A percentile compares a stretch with the other conserved stretches of the same genome.
Conservation (phyloP, 2,888 invertebrate genomes). For the Dynastes tityus region DNA sequence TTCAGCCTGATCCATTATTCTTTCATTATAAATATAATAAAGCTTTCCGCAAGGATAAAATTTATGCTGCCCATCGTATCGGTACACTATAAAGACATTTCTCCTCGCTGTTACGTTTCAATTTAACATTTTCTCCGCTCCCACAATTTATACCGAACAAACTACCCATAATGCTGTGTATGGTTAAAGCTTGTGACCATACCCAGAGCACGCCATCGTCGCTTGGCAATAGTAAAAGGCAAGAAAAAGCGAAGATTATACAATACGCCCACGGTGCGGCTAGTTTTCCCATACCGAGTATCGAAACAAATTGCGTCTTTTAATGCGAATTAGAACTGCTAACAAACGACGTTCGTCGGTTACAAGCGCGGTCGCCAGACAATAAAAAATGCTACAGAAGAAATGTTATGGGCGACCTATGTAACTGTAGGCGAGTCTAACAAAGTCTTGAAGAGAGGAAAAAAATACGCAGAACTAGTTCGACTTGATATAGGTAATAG, state of each 20-base stretch:
- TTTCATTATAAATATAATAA: no score
- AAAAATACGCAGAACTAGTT: no score
- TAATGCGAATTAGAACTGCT: conserved; percentile 50
- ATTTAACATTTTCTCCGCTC: conserved; percentile 37
- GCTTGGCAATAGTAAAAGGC: conserved; percentile 7
- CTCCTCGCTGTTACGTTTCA: conserved; percentile 40
- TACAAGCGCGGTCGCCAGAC: not conserved
- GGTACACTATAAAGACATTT: conserved; percentile 44
- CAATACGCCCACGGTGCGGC: conserved; percentile 41
- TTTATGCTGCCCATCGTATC: not conserved
- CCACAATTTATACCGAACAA: conserved; percentile 40
- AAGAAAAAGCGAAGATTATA: conserved; percentile 28
- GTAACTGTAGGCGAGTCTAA: no score
- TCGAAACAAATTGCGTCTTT: conserved; percentile 51
- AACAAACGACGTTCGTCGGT: conserved; percentile 25
- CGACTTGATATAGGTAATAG: no score
- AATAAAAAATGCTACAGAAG: not conserved
- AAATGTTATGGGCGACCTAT: not conserved
- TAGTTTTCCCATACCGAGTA: conserved; percentile 39
- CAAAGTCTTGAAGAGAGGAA: no score
- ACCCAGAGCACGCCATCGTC: conserved; percentile 25
- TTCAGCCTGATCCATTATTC: not conserved
- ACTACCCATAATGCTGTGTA: conserved; percentile 39
- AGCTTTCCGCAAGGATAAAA: not conserved
- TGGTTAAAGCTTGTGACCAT: conserved; percentile 28